Base-by-base conservation (phyloP, 2,797 vertebrate genomes). In the Scarus forsteni region DNA sequence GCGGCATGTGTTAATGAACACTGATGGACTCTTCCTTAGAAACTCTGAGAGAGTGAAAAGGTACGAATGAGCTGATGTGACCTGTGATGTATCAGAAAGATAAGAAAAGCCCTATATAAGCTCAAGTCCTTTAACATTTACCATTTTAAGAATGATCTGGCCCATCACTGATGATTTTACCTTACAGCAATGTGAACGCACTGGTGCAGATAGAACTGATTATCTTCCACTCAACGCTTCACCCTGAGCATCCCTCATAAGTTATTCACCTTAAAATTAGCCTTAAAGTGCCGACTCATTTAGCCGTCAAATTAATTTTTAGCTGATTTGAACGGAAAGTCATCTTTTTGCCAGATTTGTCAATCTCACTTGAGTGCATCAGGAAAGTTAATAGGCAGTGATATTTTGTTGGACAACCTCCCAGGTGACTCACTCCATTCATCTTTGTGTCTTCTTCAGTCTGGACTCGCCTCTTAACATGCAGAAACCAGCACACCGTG, bases 381-480 rank as follows among this genome's bases (percentile, higher is more conserved):
- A 67, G 35, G 12, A 45, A 55, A 13, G 45, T 15, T 12, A 65
- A 66, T 74, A 5, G 60, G 10, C 45, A 1, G 7, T 58, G 57
- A 60, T 15, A 71, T 49, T 12, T 7, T 64, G 60, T 54, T 77
- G 59, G 66, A 55, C 10, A 12, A 34, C 40, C 27, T 73, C 50
- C 67, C 38, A 27, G 60, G 16, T 42, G 14, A 60, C 34, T 55
- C 16, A 48, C 53, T 54, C 12, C 45, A 15, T 27, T 58, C 39
- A 51, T 42, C 49, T 71, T 49, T 42, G 42, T 3, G 9, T 74
- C 39, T 48, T 19, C 34, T 18, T 66, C 49, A 62, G 78, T 71
- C 74, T 70, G 39, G 67, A 81, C 78, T 79, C 77, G 79, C 63
- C 73, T 74, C 43, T 15, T 60, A 60, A 58, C 49, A 35, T 57